Percentiles rank a stretch among this genome's conserved stretches.
These are phyloP conservation scores for Esperia sulphurella DNA, from an alignment of 2,888 invertebrate genomes.

Conservation along the genomic window DNA sequence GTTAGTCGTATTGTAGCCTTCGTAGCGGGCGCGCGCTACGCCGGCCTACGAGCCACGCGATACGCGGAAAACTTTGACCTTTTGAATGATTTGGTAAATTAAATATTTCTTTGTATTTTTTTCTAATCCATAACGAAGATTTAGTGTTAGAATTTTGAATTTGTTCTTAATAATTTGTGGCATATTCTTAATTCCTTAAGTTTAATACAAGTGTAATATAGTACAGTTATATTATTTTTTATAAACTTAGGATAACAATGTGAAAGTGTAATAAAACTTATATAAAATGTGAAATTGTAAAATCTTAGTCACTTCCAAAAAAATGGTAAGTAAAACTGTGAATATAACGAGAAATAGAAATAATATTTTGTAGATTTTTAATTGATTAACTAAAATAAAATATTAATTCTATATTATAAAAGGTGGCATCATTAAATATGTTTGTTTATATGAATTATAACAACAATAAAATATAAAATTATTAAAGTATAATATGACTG, in stretches of 20 bases:
- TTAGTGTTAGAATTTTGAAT: not conserved
- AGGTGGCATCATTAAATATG: no score
- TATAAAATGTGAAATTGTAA: not conserved
- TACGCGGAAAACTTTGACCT: conserved; percentile 21
- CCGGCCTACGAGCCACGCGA: conserved; percentile 17
- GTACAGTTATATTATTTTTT: no score
- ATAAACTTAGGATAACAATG: not conserved
- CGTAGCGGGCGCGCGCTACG: conserved; percentile 42
- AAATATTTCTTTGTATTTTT: not conserved
- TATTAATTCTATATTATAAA: no score
- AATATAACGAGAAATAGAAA: no score
- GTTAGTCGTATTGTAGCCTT: conserved; percentile 20
- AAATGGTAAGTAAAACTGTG: not conserved
- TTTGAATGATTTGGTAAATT: not conserved
- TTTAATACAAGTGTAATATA: not conserved
- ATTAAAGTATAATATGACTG: no score
- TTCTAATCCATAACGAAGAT: not conserved
- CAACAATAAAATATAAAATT: no score
- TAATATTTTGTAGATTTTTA: no score
- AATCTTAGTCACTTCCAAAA: not conserved
- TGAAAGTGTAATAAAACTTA: conserved; percentile 11
- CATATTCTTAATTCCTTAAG: not conserved
- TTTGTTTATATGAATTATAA: no score
- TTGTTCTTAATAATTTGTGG: not conserved
- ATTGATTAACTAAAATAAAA: no score